These are phyloP conservation scores for Hozukius guyotensis DNA, from an alignment of 2,797 vertebrate genomes.

Conservation along the genomic window DNA sequence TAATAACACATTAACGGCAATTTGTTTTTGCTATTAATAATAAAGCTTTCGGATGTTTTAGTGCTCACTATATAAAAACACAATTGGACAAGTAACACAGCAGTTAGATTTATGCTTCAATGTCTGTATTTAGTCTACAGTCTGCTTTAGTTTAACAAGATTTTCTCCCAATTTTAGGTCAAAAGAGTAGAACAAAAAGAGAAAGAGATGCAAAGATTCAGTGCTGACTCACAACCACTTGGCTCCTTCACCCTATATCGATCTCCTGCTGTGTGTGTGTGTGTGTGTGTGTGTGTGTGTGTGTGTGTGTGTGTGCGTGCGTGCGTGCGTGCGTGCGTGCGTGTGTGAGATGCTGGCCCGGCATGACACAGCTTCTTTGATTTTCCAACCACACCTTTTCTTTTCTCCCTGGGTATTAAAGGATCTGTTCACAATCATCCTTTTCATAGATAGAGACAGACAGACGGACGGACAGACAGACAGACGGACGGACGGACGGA, in stretches of 20 bases:
- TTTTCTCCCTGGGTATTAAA: neutral
- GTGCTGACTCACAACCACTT: constrained; percentile 51
- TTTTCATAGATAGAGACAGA: neutral
- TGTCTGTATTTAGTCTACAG: neutral
- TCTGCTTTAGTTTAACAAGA: neutral
- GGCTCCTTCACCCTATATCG: constrained; percentile 46
- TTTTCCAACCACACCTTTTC: neutral
- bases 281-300: constrained; percentile 6
- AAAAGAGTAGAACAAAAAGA: neutral
- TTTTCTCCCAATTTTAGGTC: neutral
- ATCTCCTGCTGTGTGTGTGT: constrained; percentile 42
- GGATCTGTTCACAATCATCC: neutral
- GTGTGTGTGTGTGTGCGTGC: neutral
- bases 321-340: no score
- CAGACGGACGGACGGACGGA: no score
- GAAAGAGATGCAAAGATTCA: neutral
- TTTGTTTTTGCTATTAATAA: neutral
- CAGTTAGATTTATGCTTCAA: neutral
- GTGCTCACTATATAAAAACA: neutral
- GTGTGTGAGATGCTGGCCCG: constrained; percentile 5
- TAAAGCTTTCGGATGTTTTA: neutral
- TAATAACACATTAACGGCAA: no score
- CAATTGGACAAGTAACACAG: neutral
- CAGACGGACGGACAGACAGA: no score
- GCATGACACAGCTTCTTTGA: constrained; percentile 50